Conservation (phyloP, 2,113 vertebrate species). For the Chionomys nivalis region DNA sequence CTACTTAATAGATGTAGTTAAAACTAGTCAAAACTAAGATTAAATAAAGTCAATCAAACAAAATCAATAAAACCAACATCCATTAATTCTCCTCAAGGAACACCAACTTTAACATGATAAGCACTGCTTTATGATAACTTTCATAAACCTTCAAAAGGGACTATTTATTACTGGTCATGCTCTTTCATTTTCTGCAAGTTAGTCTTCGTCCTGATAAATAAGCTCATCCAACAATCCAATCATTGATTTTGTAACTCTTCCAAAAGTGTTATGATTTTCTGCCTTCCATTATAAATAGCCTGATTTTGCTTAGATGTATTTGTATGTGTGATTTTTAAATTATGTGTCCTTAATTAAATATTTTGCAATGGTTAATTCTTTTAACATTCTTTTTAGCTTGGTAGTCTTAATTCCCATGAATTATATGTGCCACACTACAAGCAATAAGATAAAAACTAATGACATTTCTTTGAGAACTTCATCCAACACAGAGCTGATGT, state of each 20-base stretch:
- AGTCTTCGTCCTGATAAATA: neutral
- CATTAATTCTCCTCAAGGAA: neutral
- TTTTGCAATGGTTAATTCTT: neutral
- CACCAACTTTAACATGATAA: neutral
- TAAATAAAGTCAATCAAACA: neutral
- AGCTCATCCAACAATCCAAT: neutral
- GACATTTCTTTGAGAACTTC: neutral
- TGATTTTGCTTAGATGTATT: neutral
- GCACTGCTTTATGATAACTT: neutral
- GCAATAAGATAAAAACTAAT: neutral
- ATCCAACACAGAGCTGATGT: accelerated
- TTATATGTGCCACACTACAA: accelerated
- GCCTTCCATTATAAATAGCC: neutral
- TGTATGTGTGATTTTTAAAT: neutral
- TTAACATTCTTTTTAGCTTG: neutral
- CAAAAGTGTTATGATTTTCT: neutral
- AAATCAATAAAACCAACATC: neutral
- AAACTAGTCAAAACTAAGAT: neutral
- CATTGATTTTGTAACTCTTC: neutral
- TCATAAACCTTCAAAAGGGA: neutral
- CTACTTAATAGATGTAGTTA: neutral
- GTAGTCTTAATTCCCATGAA: neutral
- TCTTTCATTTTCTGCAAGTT: neutral
- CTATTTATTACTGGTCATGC: neutral
- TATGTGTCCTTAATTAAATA: neutral